Percentiles rank a stretch among this genome's conserved stretches.
These are phyloP conservation scores for Syngnathus typhle DNA, from an alignment of 2,113 vertebrate genomes.

Conservation along the genomic window DNA sequence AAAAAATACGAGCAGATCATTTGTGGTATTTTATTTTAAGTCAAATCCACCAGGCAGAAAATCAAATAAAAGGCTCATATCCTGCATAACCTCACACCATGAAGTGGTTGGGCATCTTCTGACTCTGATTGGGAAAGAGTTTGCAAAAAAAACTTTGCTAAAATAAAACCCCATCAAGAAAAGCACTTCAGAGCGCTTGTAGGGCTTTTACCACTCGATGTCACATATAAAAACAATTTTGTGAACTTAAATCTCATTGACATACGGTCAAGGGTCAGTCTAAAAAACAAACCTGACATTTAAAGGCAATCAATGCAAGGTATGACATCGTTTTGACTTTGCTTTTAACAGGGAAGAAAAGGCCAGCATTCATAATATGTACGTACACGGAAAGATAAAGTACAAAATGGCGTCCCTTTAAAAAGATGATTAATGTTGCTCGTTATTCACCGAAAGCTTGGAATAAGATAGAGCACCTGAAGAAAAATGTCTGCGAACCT, in stretches of 20 bases:
- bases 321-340: not conserved
- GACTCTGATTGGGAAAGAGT: slow-evolving; percentile 5
- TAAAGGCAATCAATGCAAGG: not conserved
- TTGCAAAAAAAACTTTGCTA: slow-evolving; percentile 27
- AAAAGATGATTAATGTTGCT: slow-evolving; percentile 20
- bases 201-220: slow-evolving; percentile 26
- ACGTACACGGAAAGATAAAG: slow-evolving; percentile 2
- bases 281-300: not conserved
- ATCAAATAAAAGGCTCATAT: slow-evolving; percentile 51
- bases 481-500: slow-evolving; percentile 61
- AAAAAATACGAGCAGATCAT: slow-evolving; percentile 48
- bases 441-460: slow-evolving; percentile 37
- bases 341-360: not conserved
- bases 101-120: slow-evolving; percentile 13
- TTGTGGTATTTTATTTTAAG: slow-evolving; percentile 46
- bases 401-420: not conserved
- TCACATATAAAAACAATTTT: slow-evolving; percentile 26
- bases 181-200: slow-evolving; percentile 6
- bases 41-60: slow-evolving; percentile 43
- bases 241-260: not conserved
- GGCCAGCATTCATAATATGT: not conserved
- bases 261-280: not conserved
- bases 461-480: slow-evolving; percentile 52
- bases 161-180: slow-evolving; percentile 15
- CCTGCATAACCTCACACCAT: slow-evolving; percentile 29